Evolutionary conservation across 1,140 invertebrate species (phyloP).

Genomic region (Lamellibrachia luymesi): DNA sequence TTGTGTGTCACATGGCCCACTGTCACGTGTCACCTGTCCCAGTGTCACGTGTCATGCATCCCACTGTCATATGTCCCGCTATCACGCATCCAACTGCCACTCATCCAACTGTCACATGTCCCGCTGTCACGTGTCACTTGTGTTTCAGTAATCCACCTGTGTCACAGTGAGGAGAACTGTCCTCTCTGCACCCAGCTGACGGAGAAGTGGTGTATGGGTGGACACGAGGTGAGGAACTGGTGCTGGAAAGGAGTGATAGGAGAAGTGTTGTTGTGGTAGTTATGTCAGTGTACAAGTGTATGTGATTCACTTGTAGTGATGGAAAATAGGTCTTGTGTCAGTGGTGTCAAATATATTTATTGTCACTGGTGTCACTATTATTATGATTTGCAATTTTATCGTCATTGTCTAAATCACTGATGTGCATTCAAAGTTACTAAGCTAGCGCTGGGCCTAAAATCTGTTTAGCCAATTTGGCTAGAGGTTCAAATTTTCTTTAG

Average conservation of each 20-base stretch:
- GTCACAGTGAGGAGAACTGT: slow-evolving; percentile 73
- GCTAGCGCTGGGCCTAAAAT: no score
- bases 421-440: no score
- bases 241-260: no score
- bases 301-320: background rate
- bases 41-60: no score
- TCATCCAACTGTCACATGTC: no score
- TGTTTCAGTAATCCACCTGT: slow-evolving; percentile 56
- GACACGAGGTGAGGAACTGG: slow-evolving; percentile 69
- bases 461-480: no score
- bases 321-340: no score
- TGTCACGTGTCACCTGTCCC: no score
- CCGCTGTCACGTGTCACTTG: background rate
- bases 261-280: background rate
- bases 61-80: no score
- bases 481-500: no score
- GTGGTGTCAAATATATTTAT: background rate
- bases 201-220: slow-evolving; percentile 63
- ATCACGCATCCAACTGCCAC: no score
- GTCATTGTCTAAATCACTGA: background rate
- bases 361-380: background rate
- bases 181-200: slow-evolving; percentile 92
- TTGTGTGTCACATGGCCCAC: no score
- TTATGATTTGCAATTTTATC: background rate
- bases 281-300: background rate